Base-by-base conservation (phyloP, 2,797 vertebrate species). In the Rhadinocentrus ornatus region DNA sequence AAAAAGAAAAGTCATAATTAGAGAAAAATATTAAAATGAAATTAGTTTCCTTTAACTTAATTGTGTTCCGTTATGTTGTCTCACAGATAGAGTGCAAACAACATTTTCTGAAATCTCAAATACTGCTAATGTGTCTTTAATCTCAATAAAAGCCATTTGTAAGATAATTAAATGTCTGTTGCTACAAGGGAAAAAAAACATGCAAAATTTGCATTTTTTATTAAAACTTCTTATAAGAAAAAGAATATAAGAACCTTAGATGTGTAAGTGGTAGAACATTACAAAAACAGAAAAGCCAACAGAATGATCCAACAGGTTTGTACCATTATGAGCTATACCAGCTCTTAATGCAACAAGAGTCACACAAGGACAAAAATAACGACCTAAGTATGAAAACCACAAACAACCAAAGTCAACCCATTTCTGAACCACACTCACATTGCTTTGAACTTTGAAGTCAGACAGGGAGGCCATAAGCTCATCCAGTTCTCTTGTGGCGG, bases 401-500 rank as follows among this genome's bases (percentile, higher is more conserved):
- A 58, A 9, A 37, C 41, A 62, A 31, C 27, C 55, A 52, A 35
- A 63, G 54, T 66, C 39, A 20, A n/a, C 26, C 26, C 29, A 34
- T 52, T 41, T 37, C 15, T 72, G 31, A 78, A 63, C 2, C 22
- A 59, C 60, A 91, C 93, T 85, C 86, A 88, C 88, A 70, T 85
- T 92, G 88, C 73, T 93, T 80, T 86, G 90, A 90, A 99, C 96
- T 95, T 99, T 99, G 66, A 99, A 99, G 91, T 99, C 98, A 0
- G 98, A 99, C 83, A 99, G 94, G 0, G 97, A 99, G 22, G 97
- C 98, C 98, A 99, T 99, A 72, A 99, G 95, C 89, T 99, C 97
- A 55, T 99, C 98, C 84, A 99, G 94, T 73, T 99, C 98, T 86
- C 97, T 92, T 18, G 98, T 99, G 9, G 98, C 98, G 35, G 98